Base-by-base conservation (phyloP, 2,888 invertebrate species). In the Chrysolina americana region DNA sequence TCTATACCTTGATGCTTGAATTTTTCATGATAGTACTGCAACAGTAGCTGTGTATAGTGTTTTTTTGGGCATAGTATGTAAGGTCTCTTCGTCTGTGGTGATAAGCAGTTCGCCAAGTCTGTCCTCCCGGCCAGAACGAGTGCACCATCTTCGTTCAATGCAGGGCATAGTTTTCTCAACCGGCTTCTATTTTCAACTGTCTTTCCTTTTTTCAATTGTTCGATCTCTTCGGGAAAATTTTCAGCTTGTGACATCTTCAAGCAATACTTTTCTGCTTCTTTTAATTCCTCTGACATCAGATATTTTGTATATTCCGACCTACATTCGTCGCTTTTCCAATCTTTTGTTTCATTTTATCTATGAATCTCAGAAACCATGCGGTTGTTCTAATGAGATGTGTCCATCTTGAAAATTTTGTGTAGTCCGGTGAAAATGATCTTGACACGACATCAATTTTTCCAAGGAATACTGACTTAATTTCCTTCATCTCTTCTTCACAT, bases 1-100 rank as follows among this genome's bases (percentile, higher is more conserved):
- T 66, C 66, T 47, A 66, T 23, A 15, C 47, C 66, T 66, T 44
- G 47, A 47, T 47, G 47, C 47, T 47, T 47, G 47, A 47, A 47
- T 47, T 47, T 47, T 15, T 47, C 47, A 6, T 47, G 47, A n/a
- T 15, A 47, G 9, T 47, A 47, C n/a, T 47, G 47, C n/a, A 47
- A 15, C 1, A 47, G 47, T n/a, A 47, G n/a, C 47, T 47, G 47
- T 47, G 47, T 47, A 47, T 47, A 47, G n/a, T 47, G 47, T 1
- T 15, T 47, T n/a, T 47, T 47, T 2, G 47, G 47, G 6, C 47
- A 15, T 3, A 47, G 47, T 47, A 47, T 13, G 47, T 47, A n/a
- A 15, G 47, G 47, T 15, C n/a, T 47, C n/a, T 47, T 5, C 47
- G 47, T 47, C n/a, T 5, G 13, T 47, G 10, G n/a, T 47, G 47